phyloP scores from a whole-genome alignment of 2,797 vertebrate genomes.

The Bufotes viridis region DNA sequence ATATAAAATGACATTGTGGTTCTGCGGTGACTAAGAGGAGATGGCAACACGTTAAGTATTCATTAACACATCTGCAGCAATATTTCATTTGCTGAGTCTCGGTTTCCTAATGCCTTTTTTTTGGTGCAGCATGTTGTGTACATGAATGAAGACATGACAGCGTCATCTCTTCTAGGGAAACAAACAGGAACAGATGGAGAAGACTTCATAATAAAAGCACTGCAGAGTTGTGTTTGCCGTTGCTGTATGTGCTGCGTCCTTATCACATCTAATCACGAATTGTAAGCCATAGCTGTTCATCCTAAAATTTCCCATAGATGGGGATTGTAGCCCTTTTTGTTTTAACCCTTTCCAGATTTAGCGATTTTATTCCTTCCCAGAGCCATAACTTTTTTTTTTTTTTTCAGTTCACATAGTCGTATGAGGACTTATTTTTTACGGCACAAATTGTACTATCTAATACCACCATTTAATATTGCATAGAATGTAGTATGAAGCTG shows the following conservation, averaged over 20 bases:
- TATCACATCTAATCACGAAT: background rate
- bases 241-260: background rate
- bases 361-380: too few species aligned
- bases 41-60: slow-evolving; percentile 7
- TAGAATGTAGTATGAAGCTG: too few species aligned
- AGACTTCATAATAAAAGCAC: background rate
- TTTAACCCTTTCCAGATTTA: too few species aligned
- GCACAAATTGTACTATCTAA: too few species aligned
- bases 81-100: background rate
- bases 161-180: background rate
- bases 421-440: too few species aligned
- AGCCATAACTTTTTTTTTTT: too few species aligned
- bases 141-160: slow-evolving; percentile 3
- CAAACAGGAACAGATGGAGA: slow-evolving; percentile 38
- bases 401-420: too few species aligned
- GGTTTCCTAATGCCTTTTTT: background rate
- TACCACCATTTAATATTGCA: too few species aligned
- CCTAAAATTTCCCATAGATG: too few species aligned
- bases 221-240: background rate
- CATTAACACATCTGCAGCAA: background rate
- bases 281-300: background rate
- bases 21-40: background rate
- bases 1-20: slow-evolving; percentile 12
- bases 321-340: too few species aligned
- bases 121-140: background rate